Conservation (phyloP, 2,888 invertebrate genomes). For the Oscheius sp. region DNA sequence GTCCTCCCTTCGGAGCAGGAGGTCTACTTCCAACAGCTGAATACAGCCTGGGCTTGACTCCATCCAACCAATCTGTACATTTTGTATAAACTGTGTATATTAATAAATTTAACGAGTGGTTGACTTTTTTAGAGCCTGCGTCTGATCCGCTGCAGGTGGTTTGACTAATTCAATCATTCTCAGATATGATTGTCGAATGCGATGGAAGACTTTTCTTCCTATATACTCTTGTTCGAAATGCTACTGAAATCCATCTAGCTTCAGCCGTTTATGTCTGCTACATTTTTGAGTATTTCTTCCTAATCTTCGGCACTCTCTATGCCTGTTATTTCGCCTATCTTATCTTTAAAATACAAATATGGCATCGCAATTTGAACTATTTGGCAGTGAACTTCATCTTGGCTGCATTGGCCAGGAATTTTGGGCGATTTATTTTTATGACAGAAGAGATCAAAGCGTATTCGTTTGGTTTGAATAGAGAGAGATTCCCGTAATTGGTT, state of each 20-base stretch:
- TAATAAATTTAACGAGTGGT: too few relatives aligned
- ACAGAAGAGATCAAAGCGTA: background rate
- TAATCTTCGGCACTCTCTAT: background rate
- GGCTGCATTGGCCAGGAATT: background rate
- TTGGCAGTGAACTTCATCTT: background rate
- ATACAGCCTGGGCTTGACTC: conserved; percentile 1
- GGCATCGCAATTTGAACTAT: background rate
- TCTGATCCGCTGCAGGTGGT: too few relatives aligned
- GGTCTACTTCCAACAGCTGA: background rate
- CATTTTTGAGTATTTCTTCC: background rate
- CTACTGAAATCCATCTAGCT: background rate
- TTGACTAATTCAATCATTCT: too few relatives aligned
- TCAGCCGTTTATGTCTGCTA: background rate
- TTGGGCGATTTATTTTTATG: conserved; percentile 5
- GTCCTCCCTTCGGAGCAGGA: too few relatives aligned
- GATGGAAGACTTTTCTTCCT: background rate
- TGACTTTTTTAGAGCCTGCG: too few relatives aligned
- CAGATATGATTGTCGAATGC: conserved; percentile 17
- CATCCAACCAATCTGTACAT: too few relatives aligned
- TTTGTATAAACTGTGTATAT: too few relatives aligned
- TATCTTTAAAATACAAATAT: background rate
- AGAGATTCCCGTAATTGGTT: too few relatives aligned
- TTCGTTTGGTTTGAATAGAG: background rate
- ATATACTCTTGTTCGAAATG: background rate
- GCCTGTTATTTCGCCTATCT: background rate